phyloP scores from a whole-genome alignment of 2,888 invertebrate species.

The Mallateleia sp. region DNA sequence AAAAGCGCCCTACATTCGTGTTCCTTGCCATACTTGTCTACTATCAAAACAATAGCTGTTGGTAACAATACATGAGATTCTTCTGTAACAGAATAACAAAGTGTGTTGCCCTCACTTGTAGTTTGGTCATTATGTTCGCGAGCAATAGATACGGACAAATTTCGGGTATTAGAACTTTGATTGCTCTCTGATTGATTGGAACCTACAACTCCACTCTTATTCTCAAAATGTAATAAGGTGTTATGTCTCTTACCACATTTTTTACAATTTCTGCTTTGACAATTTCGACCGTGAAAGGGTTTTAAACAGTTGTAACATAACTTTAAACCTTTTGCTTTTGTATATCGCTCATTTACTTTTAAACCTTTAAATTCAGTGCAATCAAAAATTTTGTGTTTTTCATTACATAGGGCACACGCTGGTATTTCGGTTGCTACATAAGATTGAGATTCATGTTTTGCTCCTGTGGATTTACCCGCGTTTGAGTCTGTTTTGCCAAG shows the following conservation, averaged over 20 bases:
- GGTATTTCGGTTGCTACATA: background rate
- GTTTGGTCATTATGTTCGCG: background rate
- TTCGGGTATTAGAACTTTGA: background rate
- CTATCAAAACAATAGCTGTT: slow-evolving; percentile 17
- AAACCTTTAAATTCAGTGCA: slow-evolving; percentile 3
- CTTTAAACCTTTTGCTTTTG: background rate
- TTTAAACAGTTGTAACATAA: slow-evolving; percentile 21
- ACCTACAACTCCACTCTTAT: background rate
- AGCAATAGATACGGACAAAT: slow-evolving; percentile 1
- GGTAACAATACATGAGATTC: slow-evolving; percentile 24
- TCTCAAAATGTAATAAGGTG: slow-evolving; percentile 27
- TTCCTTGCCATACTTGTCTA: background rate
- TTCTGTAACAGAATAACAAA: background rate
- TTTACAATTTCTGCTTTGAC: slow-evolving; percentile 7
- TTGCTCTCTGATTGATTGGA: background rate
- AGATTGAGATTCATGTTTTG: background rate
- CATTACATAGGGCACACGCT: background rate
- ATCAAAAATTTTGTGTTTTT: slow-evolving; percentile 14
- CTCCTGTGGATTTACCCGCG: background rate
- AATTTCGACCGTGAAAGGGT: slow-evolving; percentile 18
- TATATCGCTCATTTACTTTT: slow-evolving; percentile 6
- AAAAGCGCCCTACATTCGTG: slow-evolving; percentile 53
- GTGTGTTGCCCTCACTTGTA: background rate
- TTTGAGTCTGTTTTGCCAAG: background rate
- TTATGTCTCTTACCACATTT: slow-evolving; percentile 30